Evolutionary conservation across 1,140 invertebrate species (phyloP).

Genomic region (Grapholita molesta): DNA sequence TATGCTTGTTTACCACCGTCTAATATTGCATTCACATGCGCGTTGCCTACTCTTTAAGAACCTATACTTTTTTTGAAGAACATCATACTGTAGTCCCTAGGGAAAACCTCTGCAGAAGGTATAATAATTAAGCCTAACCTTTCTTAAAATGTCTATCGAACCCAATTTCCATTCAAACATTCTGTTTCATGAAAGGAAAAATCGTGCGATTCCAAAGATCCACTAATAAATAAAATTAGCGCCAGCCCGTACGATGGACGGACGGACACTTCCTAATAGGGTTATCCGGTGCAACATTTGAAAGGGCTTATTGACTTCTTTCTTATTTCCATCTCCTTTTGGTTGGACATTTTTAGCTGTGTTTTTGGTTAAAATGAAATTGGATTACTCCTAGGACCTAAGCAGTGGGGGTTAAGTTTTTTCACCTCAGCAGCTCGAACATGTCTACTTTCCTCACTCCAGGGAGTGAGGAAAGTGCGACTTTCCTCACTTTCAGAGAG

Average conservation of each 20-base stretch:
- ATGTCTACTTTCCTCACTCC: too few relatives aligned
- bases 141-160: background rate
- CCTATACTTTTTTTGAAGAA: too few relatives aligned
- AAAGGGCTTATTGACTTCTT: slow-evolving; percentile 1
- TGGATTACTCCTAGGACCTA: too few relatives aligned
- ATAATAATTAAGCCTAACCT: background rate
- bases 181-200: background rate
- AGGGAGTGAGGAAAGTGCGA: too few relatives aligned
- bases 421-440: too few relatives aligned
- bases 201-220: background rate
- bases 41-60: too few relatives aligned
- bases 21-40: too few relatives aligned
- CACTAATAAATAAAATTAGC: slow-evolving; percentile 11
- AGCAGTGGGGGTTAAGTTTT: background rate
- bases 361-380: background rate
- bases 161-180: background rate
- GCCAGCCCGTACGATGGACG: background rate
- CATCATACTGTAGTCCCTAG: too few relatives aligned
- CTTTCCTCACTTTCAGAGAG: too few relatives aligned
- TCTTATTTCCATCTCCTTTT: background rate
- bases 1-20: too few relatives aligned
- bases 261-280: slow-evolving; percentile 13
- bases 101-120: too few relatives aligned
- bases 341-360: background rate
- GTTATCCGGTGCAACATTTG: background rate